Conservation (phyloP, 1,140 invertebrate genomes). For the Zaprionus vittiger region DNA sequence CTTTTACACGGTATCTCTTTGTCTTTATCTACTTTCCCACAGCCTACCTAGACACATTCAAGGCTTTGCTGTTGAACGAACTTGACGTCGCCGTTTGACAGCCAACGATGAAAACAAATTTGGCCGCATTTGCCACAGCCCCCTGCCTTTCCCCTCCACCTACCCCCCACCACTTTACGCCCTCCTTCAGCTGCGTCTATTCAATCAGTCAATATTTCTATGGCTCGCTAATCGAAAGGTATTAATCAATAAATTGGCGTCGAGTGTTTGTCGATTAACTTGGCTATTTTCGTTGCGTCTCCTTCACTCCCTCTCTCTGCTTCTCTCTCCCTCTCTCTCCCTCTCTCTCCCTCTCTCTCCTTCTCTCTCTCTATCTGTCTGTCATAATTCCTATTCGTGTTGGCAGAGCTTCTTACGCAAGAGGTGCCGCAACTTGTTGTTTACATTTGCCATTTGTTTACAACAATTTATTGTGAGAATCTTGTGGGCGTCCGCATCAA, state of each 20-base stretch:
- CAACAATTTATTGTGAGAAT: conserved; percentile 40
- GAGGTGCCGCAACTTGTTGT: conserved; percentile 47
- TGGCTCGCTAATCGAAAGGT: conserved; percentile 66
- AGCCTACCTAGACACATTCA: background rate
- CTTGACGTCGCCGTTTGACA: conserved; percentile 36
- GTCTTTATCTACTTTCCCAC: background rate
- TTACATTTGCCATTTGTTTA: conserved; percentile 60
- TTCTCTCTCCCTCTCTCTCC: background rate
- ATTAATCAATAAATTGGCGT: conserved; percentile 77
- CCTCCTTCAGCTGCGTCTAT: background rate
- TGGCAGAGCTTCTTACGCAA: conserved; percentile 49
- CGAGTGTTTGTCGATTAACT: conserved; percentile 74
- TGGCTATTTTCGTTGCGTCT: conserved; percentile 62
- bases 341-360: background rate
- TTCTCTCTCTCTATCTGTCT: background rate
- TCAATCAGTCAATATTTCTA: conserved; percentile 49
- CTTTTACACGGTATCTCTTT: conserved; percentile 1
- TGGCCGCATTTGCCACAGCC: conserved; percentile 1
- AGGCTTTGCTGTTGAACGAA: conserved; percentile 3
- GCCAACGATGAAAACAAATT: conserved; percentile 40
- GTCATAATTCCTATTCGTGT: conserved; percentile 13
- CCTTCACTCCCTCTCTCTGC: conserved; percentile 6
- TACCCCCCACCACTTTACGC: background rate
- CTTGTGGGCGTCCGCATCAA: conserved; percentile 40
- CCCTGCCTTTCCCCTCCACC: background rate